A percentile compares a stretch with the other conserved stretches of the same genome.
phyloP scores from a whole-genome alignment of 2,888 invertebrate species.

The Drepana falcataria region DNA sequence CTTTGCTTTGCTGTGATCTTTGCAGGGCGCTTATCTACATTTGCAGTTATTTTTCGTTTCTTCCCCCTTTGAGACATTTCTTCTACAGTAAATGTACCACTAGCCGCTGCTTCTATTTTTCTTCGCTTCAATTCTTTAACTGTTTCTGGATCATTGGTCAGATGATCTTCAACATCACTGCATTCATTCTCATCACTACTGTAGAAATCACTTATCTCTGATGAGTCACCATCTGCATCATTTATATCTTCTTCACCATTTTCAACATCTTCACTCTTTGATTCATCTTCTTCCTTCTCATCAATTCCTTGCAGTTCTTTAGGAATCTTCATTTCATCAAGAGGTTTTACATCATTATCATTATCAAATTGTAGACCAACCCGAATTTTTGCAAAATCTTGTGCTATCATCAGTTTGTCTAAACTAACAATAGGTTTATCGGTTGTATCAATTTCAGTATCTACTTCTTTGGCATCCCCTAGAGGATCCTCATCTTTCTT shows the following conservation, averaged over 20 bases:
- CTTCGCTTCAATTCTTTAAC: conserved; percentile 66
- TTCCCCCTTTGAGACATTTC: conserved; percentile 61
- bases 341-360: conserved; percentile 80
- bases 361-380: conserved; percentile 84
- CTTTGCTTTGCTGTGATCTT: conserved; percentile 87
- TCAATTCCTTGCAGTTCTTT: conserved; percentile 67
- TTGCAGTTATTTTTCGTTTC: conserved; percentile 36
- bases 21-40: conserved; percentile 24
- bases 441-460: conserved; percentile 28
- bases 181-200: conserved; percentile 81
- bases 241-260: conserved; percentile 36
- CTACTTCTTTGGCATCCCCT: conserved; percentile 43
- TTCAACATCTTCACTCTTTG: conserved; percentile 25
- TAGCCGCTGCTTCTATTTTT: conserved; percentile 73
- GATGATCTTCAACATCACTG: conserved; percentile 72
- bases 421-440: conserved; percentile 54
- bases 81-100: conserved; percentile 76
- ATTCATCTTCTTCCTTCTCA: conserved; percentile 48
- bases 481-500: conserved; percentile 33
- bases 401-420: conserved; percentile 80
- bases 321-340: conserved; percentile 70
- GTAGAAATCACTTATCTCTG: conserved; percentile 83
- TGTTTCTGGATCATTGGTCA: conserved; percentile 65
- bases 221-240: conserved; percentile 75
- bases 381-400: conserved; percentile 89